Evolutionary conservation across 2,888 invertebrate species (phyloP), one percentile per base, ranked within the genome.

Genomic region (Hyles lineata): DNA sequence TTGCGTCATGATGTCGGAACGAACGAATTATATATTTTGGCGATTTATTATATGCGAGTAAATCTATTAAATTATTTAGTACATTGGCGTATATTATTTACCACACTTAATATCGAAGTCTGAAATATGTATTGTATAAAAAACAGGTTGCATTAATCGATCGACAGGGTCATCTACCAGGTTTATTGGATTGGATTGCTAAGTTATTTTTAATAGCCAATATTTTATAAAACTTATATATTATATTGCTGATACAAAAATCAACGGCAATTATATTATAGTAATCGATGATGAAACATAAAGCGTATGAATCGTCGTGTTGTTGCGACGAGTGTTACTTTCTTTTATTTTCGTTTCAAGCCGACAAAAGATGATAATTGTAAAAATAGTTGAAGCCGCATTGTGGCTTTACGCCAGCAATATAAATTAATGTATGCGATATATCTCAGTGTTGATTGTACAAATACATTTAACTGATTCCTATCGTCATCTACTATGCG

Each of bases 361-460:
- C 67, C 70, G 62, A 71, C 60, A 73, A 73, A 72, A 62, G 61
- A 74, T 76, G 70, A 75, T 74, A 71, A 71, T 71, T 72, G 72
- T 77, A 75, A 76, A 78, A 78, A 76, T 78, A 77, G 72, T 76
- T 76, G 71, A 59, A 70, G 73, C 73, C 75, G 72, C 76, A 76
- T 74, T 74, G 76, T 86, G 86, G 86, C 85, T 77, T 74, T 67
- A 15, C 78, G 86, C 86, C 86, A 86, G 77, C 79, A 61, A 75
- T 67, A 60, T 55, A 78, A 76, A 73, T 77, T 58, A 63, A 67
- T 67, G 50, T 67, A 67, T 23, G 17, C 23, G 43, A 50, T 11
- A 32, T 15, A 6, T 43, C 62, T 35, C 23, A 43, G 15, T n/a
- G 7, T 62, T 32, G 32, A 32, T 32, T 21, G 23, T 50, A 23